Percentiles rank a stretch among this genome's conserved stretches.
phyloP scores from a whole-genome alignment of 2,888 invertebrate species.

The Aphidius colemani region DNA sequence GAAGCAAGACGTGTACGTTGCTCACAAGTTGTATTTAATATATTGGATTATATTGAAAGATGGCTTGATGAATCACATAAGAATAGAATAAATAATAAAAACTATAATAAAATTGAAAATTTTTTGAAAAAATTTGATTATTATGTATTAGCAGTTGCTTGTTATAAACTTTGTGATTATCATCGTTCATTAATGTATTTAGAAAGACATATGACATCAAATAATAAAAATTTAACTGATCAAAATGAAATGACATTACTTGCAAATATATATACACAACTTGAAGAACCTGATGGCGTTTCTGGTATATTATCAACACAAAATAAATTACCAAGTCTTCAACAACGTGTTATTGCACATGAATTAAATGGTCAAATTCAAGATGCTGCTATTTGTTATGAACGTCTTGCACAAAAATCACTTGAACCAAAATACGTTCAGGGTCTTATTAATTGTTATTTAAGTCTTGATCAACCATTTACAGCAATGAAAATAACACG shows the following conservation, averaged over 20 bases:
- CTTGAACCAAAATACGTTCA: conserved; percentile 60
- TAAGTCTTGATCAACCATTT: conserved; percentile 85
- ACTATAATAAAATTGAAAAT: conserved; percentile 41
- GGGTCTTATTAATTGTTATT: conserved; percentile 85
- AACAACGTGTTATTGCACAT: conserved; percentile 83
- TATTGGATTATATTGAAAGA: conserved; percentile 76
- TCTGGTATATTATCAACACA: conserved; percentile 76
- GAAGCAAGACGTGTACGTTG: conserved; percentile 55
- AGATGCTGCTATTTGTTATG: conserved; percentile 88
- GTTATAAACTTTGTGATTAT: conserved; percentile 76
- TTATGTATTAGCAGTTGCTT: conserved; percentile 72
- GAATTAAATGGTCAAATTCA: conserved; percentile 79
- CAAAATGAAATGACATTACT: conserved; percentile 50
- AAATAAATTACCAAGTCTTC: conserved; percentile 75
- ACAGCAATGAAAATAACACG: conserved; percentile 79
- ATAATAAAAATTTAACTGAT: conserved; percentile 51
- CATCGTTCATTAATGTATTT: conserved; percentile 77
- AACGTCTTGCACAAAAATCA: conserved; percentile 71
- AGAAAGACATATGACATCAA: conserved; percentile 70
- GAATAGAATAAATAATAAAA: conserved; percentile 36
- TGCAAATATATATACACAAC: conserved; percentile 79
- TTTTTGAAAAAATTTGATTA: conserved; percentile 66
- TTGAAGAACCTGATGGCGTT: conserved; percentile 91
- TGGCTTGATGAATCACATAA: conserved; percentile 66
- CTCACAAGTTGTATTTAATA: conserved; percentile 66